Evolutionary conservation across 2,888 invertebrate genomes (phyloP).

Genomic region (Trichopoda pennipes): DNA sequence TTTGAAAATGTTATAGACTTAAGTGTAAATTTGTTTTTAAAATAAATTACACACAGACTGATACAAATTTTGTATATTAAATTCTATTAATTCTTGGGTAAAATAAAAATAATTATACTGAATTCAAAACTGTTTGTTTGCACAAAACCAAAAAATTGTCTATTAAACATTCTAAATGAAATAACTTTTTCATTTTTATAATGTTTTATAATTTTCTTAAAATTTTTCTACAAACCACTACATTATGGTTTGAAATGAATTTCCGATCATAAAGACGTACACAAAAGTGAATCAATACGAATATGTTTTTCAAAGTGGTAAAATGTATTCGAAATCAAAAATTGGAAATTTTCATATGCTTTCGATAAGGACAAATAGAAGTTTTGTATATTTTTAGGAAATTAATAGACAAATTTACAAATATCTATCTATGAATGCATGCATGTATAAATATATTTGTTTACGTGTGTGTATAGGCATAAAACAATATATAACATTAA

Average conservation of each 20-base stretch:
- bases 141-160: too few species aligned
- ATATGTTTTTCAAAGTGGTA: conserved; percentile 28
- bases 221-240: conserved; percentile 36
- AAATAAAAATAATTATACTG: neutral
- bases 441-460: neutral
- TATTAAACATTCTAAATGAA: neutral
- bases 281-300: conserved; percentile 34
- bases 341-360: conserved; percentile 25
- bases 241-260: conserved; percentile 50
- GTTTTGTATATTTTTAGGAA: conserved; percentile 5
- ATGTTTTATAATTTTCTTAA: conserved; percentile 1
- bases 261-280: conserved; percentile 24
- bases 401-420: neutral
- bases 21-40: too few species aligned
- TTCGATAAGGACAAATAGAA: conserved; percentile 9
- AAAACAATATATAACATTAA: conserved; percentile 14
- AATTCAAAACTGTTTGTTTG: neutral
- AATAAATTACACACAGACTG: too few species aligned
- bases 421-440: neutral
- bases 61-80: too few species aligned
- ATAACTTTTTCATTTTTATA: conserved; percentile 3
- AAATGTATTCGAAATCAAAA: conserved; percentile 40
- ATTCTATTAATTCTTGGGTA: too few species aligned
- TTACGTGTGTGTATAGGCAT: neutral
- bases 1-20: too few species aligned